Base-by-base conservation (phyloP, 2,113 vertebrate species). In the Zosterops lateralis region DNA sequence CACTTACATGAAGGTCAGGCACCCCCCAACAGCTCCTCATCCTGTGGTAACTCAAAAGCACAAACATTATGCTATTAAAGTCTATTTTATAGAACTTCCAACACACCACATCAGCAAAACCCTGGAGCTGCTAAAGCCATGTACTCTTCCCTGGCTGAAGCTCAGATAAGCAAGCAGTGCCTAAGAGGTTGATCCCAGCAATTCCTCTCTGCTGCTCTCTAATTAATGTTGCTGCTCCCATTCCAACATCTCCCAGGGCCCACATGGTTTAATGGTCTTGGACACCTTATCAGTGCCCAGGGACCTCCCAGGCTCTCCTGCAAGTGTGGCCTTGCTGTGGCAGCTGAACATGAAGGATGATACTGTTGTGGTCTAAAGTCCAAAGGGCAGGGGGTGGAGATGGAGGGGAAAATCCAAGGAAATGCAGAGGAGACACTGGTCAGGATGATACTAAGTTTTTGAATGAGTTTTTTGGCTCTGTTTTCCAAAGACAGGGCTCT, bases 221-320 rank as follows among this genome's bases (percentile, higher is more conserved):
- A 34, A 32, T 76, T 72, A 28, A 57, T 14, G 31, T 21, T 70
- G 13, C 34, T 61, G 54, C 9, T 91, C 50, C 31, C 54, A 12
- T 22, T 53, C 48, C 57, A 84, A 5, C 31, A 54, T 21, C 44
- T 62, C 53, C 48, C 34, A 20, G 36, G 53, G 19, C 26, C 47
- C 2, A 0, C 0, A 0, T 3, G 0, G 9, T 45, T 25, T 36
- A 22, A 6, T 16, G 22, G 6, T 53, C 16, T 45, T 4, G 5
- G 50, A 21, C 16, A n/a, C 24, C 22, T 36, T 5, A 66, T 48
- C 22, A 32, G 54, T 60, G 40, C 48, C 48, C 48, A 57, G 36
- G 51, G 36, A 70, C 22, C n/a, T 74, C n/a, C 16, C 5, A 7
- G 45, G 18, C 51, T 87, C 73, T 57, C 60, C 93, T 73, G 36